phyloP scores from a whole-genome alignment of 2,113 vertebrate species.

The Porphyrio hochstetteri region DNA sequence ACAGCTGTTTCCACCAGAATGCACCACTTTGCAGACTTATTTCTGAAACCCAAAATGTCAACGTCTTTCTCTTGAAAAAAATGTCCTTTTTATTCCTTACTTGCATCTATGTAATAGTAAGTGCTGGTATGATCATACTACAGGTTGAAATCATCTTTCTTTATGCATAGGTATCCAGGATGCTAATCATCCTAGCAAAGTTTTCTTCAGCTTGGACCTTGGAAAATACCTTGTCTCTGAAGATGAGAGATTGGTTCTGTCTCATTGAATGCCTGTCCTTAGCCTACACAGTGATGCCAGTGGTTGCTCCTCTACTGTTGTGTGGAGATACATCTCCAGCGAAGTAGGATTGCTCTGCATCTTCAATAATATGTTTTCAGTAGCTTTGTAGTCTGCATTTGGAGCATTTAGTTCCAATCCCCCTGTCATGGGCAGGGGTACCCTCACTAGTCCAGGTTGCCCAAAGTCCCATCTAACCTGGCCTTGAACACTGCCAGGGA shows the following conservation, averaged over 20 bases:
- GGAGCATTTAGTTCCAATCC: not conserved
- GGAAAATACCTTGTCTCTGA: not conserved
- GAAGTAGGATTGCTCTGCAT: not conserved
- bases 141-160: not conserved
- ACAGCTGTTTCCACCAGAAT: not conserved
- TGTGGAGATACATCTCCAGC: not conserved
- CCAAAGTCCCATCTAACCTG: too few species aligned
- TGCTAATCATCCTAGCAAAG: not conserved
- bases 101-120: not conserved
- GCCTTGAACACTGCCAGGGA: too few species aligned
- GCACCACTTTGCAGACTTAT: not conserved
- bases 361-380: not conserved
- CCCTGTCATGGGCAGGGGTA: too few species aligned
- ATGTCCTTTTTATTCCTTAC: not conserved
- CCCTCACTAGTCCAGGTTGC: too few species aligned
- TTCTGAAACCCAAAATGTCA: not conserved
- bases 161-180: not conserved
- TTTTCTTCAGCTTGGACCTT: not conserved
- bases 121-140: not conserved
- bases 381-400: not conserved
- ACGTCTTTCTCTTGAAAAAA: not conserved
- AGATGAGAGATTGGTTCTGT: not conserved
- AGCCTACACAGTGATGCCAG: not conserved
- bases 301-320: fast-evolving
- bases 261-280: not conserved